A percentile compares a stretch with the other conserved stretches of the same genome.
Conservation (phyloP, 2,113 vertebrate genomes). For the Paracyprichromis sp. region DNA sequence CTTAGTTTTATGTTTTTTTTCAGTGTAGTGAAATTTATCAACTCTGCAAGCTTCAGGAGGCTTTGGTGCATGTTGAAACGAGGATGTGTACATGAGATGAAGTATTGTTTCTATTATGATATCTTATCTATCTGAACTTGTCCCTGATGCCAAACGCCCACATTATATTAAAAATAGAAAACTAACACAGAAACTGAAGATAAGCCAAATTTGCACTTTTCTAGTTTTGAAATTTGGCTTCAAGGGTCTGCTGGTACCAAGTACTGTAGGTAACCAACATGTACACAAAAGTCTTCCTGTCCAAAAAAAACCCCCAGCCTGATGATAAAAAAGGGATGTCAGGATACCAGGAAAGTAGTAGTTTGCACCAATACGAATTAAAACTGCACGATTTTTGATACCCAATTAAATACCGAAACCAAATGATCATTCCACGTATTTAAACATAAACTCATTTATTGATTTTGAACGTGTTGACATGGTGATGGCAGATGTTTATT, state of each 20-base stretch:
- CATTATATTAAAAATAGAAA: background rate
- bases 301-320: accelerated
- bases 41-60: background rate
- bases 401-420: background rate
- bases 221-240: background rate
- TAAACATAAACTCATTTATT: background rate
- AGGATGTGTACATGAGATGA: background rate
- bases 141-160: background rate
- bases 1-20: background rate
- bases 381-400: background rate
- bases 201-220: background rate
- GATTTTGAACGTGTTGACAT: background rate
- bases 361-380: background rate
- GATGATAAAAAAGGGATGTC: background rate
- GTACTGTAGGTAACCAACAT: background rate
- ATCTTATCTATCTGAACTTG: background rate
- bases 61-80: background rate
- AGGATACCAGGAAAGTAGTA: background rate
- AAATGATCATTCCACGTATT: background rate
- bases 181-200: background rate
- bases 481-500: background rate
- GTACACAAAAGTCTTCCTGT: background rate
- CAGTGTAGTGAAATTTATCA: background rate
- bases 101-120: background rate
- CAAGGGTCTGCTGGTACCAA: background rate